Percentiles rank a stretch among this genome's conserved stretches.
Conservation (phyloP, 2,888 invertebrate genomes). For the Stenchaetothrips biformis region DNA sequence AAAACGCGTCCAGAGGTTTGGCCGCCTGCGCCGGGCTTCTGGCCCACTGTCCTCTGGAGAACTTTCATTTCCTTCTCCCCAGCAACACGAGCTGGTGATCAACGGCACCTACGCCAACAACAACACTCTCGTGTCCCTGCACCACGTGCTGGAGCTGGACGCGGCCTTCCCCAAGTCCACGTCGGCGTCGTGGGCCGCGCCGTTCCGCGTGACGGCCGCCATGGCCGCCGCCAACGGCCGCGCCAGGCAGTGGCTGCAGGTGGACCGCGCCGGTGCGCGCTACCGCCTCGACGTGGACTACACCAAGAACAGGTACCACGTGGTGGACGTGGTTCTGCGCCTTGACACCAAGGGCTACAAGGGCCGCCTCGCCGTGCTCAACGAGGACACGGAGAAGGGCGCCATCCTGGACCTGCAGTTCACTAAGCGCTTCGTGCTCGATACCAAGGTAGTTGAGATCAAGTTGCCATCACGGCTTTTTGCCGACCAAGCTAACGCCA, state of each 20-base stretch:
- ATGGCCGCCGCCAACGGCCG: slow-evolving; percentile 18
- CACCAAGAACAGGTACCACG: slow-evolving; percentile 32
- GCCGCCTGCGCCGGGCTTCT: no score
- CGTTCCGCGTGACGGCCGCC: slow-evolving; percentile 13
- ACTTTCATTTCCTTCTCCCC: neutral
- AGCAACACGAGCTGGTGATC: slow-evolving; percentile 36
- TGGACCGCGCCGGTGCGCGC: slow-evolving; percentile 34
- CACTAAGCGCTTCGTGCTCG: slow-evolving; percentile 38
- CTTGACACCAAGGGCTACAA: slow-evolving; percentile 33
- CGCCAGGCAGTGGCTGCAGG: slow-evolving; percentile 31
- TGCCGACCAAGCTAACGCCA: slow-evolving; percentile 38
- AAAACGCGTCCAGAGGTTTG: no score
- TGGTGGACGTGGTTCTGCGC: slow-evolving; percentile 31
- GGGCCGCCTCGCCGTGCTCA: slow-evolving; percentile 33
- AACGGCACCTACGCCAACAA: slow-evolving; percentile 38
- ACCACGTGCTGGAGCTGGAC: slow-evolving; percentile 36
- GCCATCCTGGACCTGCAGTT: slow-evolving; percentile 39
- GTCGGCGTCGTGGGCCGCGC: slow-evolving; percentile 2
- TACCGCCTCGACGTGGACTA: slow-evolving; percentile 33
- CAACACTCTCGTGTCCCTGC: slow-evolving; percentile 36
- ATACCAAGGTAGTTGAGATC: slow-evolving; percentile 37
- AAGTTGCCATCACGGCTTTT: no score
- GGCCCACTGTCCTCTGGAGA: neutral
- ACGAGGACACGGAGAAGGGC: slow-evolving; percentile 30
- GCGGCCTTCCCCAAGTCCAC: slow-evolving; percentile 27